A percentile compares a stretch with the other conserved stretches of the same genome.
Conservation (phyloP, 2,113 vertebrate species). For the Cynocephalus volans region DNA sequence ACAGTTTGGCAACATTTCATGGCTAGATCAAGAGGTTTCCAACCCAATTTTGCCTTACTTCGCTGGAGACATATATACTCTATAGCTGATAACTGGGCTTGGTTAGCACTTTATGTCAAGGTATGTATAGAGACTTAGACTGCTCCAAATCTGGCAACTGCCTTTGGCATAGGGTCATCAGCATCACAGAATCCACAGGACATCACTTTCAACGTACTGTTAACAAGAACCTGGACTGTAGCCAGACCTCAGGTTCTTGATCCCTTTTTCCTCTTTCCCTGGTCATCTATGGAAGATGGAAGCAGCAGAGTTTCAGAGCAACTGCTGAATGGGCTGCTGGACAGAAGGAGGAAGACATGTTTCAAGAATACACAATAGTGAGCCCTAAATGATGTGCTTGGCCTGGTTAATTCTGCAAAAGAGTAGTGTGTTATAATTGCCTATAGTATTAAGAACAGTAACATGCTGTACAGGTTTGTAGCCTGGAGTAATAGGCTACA, state of each 20-base stretch:
- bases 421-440: background rate
- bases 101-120: background rate
- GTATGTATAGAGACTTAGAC: background rate
- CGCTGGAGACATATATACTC: background rate
- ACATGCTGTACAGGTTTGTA: no score
- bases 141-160: background rate
- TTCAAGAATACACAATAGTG: background rate
- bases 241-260: background rate
- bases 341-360: background rate
- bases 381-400: background rate
- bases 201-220: background rate
- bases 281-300: background rate
- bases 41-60: background rate
- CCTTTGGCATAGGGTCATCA: background rate
- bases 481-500: no score
- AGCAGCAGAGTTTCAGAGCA: background rate
- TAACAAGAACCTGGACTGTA: background rate
- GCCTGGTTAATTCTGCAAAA: background rate
- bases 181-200: background rate
- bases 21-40: background rate
- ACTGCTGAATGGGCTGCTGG: background rate
- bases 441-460: no score
- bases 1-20: background rate
- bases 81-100: background rate
- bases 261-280: background rate